Percentiles rank a stretch among this genome's conserved stretches.
Evolutionary conservation across 2,113 vertebrate genomes (phyloP).

Genomic region (Lathamus discolor): DNA sequence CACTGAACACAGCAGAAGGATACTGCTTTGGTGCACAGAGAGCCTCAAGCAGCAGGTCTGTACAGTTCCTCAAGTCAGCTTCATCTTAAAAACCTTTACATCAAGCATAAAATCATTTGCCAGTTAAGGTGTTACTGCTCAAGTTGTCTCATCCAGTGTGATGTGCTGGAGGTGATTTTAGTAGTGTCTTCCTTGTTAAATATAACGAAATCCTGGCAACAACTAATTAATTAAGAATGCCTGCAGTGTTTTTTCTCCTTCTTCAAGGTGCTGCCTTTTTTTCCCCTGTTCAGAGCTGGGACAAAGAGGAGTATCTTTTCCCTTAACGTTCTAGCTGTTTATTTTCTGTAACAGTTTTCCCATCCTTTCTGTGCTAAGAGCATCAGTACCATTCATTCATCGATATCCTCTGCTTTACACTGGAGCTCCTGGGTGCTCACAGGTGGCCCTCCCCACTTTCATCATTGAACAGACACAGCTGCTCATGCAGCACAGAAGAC

Average conservation of each 20-base stretch:
- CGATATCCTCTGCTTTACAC: not conserved
- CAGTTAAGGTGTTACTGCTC: not conserved
- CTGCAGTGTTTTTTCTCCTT: not conserved
- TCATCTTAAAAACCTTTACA: not conserved
- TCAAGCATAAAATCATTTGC: not conserved
- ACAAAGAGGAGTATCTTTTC: not conserved
- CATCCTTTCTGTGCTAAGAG: not conserved
- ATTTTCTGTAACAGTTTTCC: not conserved
- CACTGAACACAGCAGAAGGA: not conserved
- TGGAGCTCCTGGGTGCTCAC: not conserved
- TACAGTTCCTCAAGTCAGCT: not conserved
- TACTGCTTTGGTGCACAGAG: not conserved
- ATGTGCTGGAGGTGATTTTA: not conserved
- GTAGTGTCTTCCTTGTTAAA: not conserved
- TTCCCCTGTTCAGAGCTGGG: not conserved
- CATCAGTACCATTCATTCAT: not conserved
- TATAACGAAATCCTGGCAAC: not conserved
- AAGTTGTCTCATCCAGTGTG: not conserved
- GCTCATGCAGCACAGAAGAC: not conserved
- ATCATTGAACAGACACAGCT: not conserved
- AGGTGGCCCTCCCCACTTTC: conserved; percentile 25
- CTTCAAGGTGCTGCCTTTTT: not conserved
- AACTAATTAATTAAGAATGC: not conserved
- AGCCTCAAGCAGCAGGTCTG: not conserved
- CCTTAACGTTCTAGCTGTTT: not conserved